These are phyloP conservation scores for Simalia tracyae DNA, from an alignment of 2,797 vertebrate species.

Conservation along the genomic window DNA sequence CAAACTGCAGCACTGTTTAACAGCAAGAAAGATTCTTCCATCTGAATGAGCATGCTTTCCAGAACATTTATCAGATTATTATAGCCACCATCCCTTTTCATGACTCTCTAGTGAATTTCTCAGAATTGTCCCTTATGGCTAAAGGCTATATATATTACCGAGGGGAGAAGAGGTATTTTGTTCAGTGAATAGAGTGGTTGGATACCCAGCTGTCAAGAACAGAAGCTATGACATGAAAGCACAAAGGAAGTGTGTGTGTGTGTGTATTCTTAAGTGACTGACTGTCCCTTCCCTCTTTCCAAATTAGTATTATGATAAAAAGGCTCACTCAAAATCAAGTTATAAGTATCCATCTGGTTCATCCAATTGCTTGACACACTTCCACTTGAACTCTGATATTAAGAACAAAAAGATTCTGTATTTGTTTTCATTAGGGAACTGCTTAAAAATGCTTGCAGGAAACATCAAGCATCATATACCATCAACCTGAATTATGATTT, in stretches of 20 bases:
- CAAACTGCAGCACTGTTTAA: constrained; percentile 55
- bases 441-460: constrained; percentile 46
- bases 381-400: constrained; percentile 37
- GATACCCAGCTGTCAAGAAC: background rate
- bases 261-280: background rate
- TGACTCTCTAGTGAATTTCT: constrained; percentile 48
- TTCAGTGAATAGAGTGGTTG: background rate
- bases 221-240: background rate
- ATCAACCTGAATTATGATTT: constrained; percentile 49
- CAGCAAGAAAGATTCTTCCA: constrained; percentile 64
- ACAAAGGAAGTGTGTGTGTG: rapidly evolving
- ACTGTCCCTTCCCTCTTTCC: background rate
- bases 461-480: constrained; percentile 40
- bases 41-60: constrained; percentile 70
- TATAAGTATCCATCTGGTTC: constrained; percentile 36
- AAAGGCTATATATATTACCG: constrained; percentile 58
- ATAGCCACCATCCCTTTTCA: constrained; percentile 63
- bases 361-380: constrained; percentile 50
- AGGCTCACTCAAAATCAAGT: constrained; percentile 38
- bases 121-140: constrained; percentile 50
- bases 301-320: constrained; percentile 38
- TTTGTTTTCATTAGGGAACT: constrained; percentile 40
- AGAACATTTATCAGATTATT: constrained; percentile 73
- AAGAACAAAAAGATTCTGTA: background rate
- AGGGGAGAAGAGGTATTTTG: constrained; percentile 7